These are phyloP conservation scores for Drosophila yakuba DNA, from an alignment of 1,140 invertebrate species.

Conservation along the genomic window DNA sequence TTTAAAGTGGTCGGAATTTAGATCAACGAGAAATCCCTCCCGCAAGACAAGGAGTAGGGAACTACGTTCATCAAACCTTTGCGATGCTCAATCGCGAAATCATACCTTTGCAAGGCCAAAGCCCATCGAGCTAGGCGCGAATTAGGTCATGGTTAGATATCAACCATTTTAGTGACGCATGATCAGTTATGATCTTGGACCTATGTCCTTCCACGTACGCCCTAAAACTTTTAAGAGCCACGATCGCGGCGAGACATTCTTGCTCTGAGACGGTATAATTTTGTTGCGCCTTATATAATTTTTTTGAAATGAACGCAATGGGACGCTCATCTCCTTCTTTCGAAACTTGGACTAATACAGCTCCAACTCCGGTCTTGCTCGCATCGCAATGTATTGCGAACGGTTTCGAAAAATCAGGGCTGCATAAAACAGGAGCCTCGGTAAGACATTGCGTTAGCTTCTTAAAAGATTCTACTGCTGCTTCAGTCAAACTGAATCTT, in stretches of 20 bases:
- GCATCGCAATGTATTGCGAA: constrained; percentile 4
- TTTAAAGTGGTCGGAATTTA: no score
- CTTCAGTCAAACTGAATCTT: neutral
- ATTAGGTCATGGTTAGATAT: no score
- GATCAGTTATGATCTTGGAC: no score
- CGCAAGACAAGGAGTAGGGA: no score
- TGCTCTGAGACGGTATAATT: neutral
- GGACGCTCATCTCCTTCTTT: constrained; percentile 2
- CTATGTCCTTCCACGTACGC: no score
- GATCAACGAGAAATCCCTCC: no score
- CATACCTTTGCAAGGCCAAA: no score
- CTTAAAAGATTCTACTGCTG: neutral
- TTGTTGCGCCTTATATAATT: neutral
- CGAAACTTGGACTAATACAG: neutral
- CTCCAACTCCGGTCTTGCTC: neutral
- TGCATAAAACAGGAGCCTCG: neutral
- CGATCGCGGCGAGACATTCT: neutral
- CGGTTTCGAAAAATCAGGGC: neutral
- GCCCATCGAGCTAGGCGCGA: no score
- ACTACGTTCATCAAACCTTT: no score
- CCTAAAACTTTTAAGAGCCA: neutral
- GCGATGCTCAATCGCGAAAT: no score
- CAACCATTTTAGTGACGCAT: no score
- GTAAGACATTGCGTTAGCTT: neutral
- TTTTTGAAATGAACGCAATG: neutral